Conservation (phyloP, 2,888 invertebrate genomes). For the Emmelina monodactyla region DNA sequence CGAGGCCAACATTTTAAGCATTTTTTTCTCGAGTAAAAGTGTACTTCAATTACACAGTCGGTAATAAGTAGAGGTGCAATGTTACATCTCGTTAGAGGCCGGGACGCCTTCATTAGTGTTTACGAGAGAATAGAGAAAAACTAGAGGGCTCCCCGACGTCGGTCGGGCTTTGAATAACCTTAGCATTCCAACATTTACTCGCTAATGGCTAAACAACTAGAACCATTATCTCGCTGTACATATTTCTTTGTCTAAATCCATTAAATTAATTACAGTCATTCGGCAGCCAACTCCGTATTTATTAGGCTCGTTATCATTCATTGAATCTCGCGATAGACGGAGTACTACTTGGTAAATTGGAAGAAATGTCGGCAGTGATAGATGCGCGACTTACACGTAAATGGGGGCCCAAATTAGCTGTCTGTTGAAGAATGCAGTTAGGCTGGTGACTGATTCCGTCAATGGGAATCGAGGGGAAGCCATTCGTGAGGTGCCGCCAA, state of each 20-base stretch:
- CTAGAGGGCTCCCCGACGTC: slow-evolving; percentile 21
- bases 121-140: slow-evolving; percentile 39
- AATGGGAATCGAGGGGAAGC: slow-evolving; percentile 26
- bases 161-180: slow-evolving; percentile 19
- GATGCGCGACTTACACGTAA: slow-evolving; percentile 57
- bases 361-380: slow-evolving; percentile 46
- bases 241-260: slow-evolving; percentile 66
- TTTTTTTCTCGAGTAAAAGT: slow-evolving; percentile 2
- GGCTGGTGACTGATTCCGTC: slow-evolving; percentile 46
- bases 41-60: slow-evolving; percentile 37
- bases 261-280: slow-evolving; percentile 64
- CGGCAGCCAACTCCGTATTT: slow-evolving; percentile 59
- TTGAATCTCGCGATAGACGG: slow-evolving; percentile 56
- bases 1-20: neutral
- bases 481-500: slow-evolving; percentile 28
- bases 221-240: slow-evolving; percentile 57
- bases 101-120: slow-evolving; percentile 47
- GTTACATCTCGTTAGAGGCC: slow-evolving; percentile 43
- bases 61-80: slow-evolving; percentile 42
- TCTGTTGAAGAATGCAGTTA: slow-evolving; percentile 57
- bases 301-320: slow-evolving; percentile 65
- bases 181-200: slow-evolving; percentile 22
- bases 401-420: slow-evolving; percentile 58
- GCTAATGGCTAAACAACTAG: slow-evolving; percentile 46
- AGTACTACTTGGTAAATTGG: slow-evolving; percentile 43